Percentiles rank a stretch among this genome's conserved stretches.
Conservation (phyloP, 2,797 vertebrate species). For the Danio tinwini region DNA sequence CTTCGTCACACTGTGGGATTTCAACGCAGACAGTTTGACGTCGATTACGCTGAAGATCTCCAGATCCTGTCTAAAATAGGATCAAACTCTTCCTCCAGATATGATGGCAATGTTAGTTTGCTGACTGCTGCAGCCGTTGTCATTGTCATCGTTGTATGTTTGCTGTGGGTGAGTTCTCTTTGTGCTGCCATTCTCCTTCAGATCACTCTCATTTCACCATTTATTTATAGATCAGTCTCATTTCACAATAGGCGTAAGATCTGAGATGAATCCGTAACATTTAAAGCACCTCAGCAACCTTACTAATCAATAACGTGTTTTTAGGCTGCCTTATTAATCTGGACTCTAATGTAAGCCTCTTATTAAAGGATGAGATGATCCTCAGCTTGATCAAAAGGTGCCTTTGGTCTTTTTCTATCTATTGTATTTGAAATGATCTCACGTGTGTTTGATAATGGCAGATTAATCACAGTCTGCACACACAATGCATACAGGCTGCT, state of each 20-base stretch:
- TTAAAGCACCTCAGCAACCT: not conserved
- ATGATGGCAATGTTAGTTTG: conserved; percentile 42
- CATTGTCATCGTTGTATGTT: conserved; percentile 24
- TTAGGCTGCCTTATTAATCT: not conserved
- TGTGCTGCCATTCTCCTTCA: conserved; percentile 34
- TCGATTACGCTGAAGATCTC: conserved; percentile 22
- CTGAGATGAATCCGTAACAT: not conserved
- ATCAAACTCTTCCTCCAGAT: conserved; percentile 45
- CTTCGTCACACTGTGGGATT: conserved; percentile 27
- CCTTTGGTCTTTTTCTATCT: not conserved
- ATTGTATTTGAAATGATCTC: conserved; percentile 13
- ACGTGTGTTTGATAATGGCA: conserved; percentile 24
- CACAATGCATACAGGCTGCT: conserved; percentile 42
- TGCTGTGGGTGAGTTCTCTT: conserved; percentile 49
- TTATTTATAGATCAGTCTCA: conserved; percentile 12
- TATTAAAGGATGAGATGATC: not conserved
- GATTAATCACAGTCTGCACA: conserved; percentile 24
- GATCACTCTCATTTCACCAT: conserved; percentile 23
- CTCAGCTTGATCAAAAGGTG: not conserved
- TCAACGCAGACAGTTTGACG: conserved; percentile 41
- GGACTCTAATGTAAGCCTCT: not conserved
- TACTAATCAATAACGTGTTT: not conserved
- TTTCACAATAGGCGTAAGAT: not conserved
- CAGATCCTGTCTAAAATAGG: conserved; percentile 25
- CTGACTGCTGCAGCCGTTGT: conserved; percentile 43